These are phyloP conservation scores for Fragum whitleyi DNA, from an alignment of 2,888 invertebrate genomes.

Conservation along the genomic window DNA sequence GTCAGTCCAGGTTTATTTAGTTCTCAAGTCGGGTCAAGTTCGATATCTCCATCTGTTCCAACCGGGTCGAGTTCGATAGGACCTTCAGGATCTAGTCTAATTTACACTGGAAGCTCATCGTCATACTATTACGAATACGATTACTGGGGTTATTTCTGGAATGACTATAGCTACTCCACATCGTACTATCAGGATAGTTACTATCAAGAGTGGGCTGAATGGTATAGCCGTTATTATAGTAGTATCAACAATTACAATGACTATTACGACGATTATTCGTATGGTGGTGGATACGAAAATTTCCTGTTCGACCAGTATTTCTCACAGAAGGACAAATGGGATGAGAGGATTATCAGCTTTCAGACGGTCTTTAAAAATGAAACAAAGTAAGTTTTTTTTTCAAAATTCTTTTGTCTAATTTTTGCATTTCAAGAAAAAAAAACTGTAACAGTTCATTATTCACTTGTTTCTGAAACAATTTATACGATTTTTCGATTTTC, in stretches of 20 bases:
- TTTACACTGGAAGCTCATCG: not conserved
- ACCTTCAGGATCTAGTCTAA: not conserved
- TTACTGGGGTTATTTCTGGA: constrained; percentile 37
- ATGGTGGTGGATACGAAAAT: not conserved
- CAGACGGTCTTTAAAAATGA: constrained; percentile 56
- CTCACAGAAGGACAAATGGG: constrained; percentile 58
- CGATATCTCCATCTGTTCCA: not conserved
- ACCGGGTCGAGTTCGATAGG: not conserved
- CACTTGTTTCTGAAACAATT: too few relatives aligned
- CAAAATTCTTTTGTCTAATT: too few relatives aligned
- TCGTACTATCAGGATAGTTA: not conserved
- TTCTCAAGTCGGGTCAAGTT: too few relatives aligned
- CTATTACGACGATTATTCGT: not conserved
- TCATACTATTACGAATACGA: constrained; percentile 36
- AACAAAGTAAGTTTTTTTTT: constrained; percentile 39
- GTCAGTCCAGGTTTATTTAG: too few relatives aligned
- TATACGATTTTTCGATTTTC: too few relatives aligned
- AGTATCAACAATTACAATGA: constrained; percentile 3
- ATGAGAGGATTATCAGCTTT: constrained; percentile 40
- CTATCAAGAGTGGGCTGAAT: constrained; percentile 15
- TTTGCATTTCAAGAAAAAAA: too few relatives aligned
- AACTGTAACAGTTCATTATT: too few relatives aligned
- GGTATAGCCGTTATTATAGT: constrained; percentile 20
- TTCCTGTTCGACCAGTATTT: constrained; percentile 32
- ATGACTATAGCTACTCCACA: not conserved